Evolutionary conservation across 1,140 invertebrate species (phyloP), one percentile per base, ranked within the genome.

Genomic region (Andrena cerasifolii): DNA sequence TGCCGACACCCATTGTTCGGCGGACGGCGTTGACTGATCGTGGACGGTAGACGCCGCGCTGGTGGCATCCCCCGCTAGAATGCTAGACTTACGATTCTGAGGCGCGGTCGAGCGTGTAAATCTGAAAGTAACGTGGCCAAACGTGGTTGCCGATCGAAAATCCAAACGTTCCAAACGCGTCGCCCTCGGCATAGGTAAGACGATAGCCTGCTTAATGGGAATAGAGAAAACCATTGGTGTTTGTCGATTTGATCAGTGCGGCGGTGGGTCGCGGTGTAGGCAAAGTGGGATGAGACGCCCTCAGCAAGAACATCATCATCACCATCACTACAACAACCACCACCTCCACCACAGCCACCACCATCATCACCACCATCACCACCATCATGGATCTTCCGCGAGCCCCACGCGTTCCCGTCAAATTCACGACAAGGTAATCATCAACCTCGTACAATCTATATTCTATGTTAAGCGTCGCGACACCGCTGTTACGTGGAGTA

Each of bases 221-320:
- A n/a, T n/a, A n/a, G n/a, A n/a, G n/a, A 63, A 18, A 40, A 16
- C 21, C 10, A 26, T 14, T 24, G 45, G 8, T 59, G 24, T 80
- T 78, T 49, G 26, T 74, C 33, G 40, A 36, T 80, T 78, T 79
- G 45, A 61, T 72, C 53, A 93, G 91, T 93, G 91, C 91, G 91
- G 67, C 91, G 90, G 91, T 86, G 90, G 91, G 89, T 92, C 91
- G 90, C 91, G 90, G 90, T 92, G 91, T 88, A 85, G 91, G 89
- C 90, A 88, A 88, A 92, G 87, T 91, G 91, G 91, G 89, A 93
- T 93, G 92, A 91, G 90, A 92, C 91, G 91, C 79, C 91, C 91
- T 87, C 89, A 90, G 89, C 91, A 92, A 85, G 91, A 93, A 86
- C 78, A 91, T 88, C 89, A 88, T 77, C 89, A 91, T 76, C 88